Evolutionary conservation across 1,140 invertebrate genomes (phyloP), one percentile per base, ranked within the genome.

Genomic region (Megathymus violae): DNA sequence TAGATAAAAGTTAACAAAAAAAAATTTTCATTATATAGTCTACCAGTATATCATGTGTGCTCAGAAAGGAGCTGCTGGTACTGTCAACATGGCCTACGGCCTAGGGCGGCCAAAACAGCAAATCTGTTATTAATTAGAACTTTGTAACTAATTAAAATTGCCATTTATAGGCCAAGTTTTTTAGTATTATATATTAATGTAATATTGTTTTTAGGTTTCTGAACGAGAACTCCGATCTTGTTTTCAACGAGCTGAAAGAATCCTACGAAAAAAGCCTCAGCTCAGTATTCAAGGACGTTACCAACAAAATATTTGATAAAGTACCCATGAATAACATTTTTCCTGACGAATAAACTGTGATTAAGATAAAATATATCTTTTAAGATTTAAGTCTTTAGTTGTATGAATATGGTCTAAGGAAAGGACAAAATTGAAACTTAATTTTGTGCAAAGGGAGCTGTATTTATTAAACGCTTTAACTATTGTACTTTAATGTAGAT

Each of bases 311-410:
- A 51, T 95, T 95, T 66, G 92, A 92, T 58, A 92, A 92, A 61
- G 91, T 95, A 13, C 93, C 94, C 11, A 91, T 95, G 67, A 92
- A 94, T 56, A 91, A 92, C 66, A 92, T 95, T 63, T 94, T 94
- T 64, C 81, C 92, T 19, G 91, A 92, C 74, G 76, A 84, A 2
- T 86, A 73, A 73, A 25, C 52, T 51, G 47, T 61, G 56, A 61
- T 54, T 15, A 15, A 15, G 10, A 10, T 25, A 41, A 40, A 27
- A 41, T 4, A 31, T 15, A 9, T 9, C 1, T n/a, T 48, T 15
- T 31, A 14, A 17, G 27, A 11, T 17, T 16, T 27, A 34, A 56
- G 38, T 40, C 27, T 51, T 36, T 46, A 62, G 52, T 47, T 48
- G 31, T n/a, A 48, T 69, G 56, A 58, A 40, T 74, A 62, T 13